These are phyloP conservation scores for Tachysurus fulvidraco DNA, from an alignment of 2,113 vertebrate genomes.

Conservation along the genomic window DNA sequence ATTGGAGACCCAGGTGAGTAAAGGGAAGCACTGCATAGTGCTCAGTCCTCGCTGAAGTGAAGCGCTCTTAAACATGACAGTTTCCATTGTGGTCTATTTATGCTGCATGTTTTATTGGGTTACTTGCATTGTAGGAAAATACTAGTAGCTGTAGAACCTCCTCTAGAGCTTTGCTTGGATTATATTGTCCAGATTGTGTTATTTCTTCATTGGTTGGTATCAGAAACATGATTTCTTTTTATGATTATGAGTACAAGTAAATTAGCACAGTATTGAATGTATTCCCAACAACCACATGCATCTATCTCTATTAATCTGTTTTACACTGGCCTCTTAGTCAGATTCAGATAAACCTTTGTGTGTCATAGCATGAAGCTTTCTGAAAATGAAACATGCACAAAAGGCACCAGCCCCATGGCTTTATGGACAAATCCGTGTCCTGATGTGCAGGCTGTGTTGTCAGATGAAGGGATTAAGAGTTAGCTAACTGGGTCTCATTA, in stretches of 20 bases:
- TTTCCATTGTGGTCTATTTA: background rate
- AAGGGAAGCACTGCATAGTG: background rate
- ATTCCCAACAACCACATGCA: background rate
- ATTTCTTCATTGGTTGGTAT: background rate
- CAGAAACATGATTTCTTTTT: background rate
- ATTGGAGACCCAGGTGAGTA: background rate
- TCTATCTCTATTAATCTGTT: constrained; percentile 1
- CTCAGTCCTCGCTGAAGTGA: background rate
- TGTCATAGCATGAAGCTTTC: background rate
- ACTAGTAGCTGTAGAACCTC: background rate
- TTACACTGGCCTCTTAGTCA: background rate
- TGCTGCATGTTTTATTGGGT: background rate
- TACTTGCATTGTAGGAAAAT: background rate
- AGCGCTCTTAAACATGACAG: background rate
- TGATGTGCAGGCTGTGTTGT: constrained; percentile 31
- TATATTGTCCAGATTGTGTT: background rate
- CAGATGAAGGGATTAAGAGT: constrained; percentile 44
- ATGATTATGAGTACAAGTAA: background rate
- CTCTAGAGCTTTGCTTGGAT: background rate
- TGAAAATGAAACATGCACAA: constrained; percentile 19
- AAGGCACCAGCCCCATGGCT: constrained; percentile 15
- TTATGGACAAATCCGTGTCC: constrained; percentile 41
- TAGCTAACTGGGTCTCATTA: constrained; percentile 34
- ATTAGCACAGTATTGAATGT: background rate
- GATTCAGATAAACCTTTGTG: constrained; percentile 20